Evolutionary conservation across 1,140 invertebrate genomes (phyloP), one percentile per base, ranked within the genome.

Genomic region (Oryzaephilus surinamensis): DNA sequence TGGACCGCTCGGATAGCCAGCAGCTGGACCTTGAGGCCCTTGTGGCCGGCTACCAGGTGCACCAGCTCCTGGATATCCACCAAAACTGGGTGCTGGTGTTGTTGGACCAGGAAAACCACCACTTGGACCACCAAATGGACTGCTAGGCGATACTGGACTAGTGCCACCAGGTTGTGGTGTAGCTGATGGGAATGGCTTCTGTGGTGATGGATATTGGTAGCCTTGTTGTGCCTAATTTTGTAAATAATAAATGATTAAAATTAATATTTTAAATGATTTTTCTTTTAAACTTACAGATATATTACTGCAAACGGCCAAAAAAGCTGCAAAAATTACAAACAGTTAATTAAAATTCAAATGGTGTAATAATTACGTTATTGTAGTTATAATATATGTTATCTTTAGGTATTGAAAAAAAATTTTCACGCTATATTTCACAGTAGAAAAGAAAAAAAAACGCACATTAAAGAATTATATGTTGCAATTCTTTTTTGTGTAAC

Each of bases 321-420:
- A 47, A 51, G 6, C 44, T 43, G 1, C 44, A 41, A 57, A 54
- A 16, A 50, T 50, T n/a, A n/a, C n/a, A n/a, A n/a, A n/a, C n/a
- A n/a, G n/a, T n/a, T n/a, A n/a, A n/a, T n/a, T n/a, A n/a, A n/a
- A n/a, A n/a, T n/a, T n/a, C n/a, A n/a, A n/a, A n/a, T n/a, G n/a
- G n/a, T n/a, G n/a, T n/a, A n/a, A n/a, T n/a, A n/a, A n/a, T n/a
- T n/a, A n/a, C n/a, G n/a, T n/a, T n/a, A n/a, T n/a, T n/a, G n/a
- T n/a, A n/a, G n/a, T n/a, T n/a, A n/a, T n/a, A n/a, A n/a, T n/a
- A n/a, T n/a, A n/a, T n/a, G n/a, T n/a, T n/a, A n/a, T n/a, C n/a
- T n/a, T n/a, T n/a, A n/a, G n/a, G n/a, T n/a, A n/a, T n/a, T n/a
- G n/a, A n/a, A n/a, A n/a, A n/a, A n/a, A n/a, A n/a, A n/a, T n/a